Evolutionary conservation across 1,140 invertebrate genomes (phyloP), one percentile per base, ranked within the genome.

Genomic region (Venustaconcha ellipsiformis): DNA sequence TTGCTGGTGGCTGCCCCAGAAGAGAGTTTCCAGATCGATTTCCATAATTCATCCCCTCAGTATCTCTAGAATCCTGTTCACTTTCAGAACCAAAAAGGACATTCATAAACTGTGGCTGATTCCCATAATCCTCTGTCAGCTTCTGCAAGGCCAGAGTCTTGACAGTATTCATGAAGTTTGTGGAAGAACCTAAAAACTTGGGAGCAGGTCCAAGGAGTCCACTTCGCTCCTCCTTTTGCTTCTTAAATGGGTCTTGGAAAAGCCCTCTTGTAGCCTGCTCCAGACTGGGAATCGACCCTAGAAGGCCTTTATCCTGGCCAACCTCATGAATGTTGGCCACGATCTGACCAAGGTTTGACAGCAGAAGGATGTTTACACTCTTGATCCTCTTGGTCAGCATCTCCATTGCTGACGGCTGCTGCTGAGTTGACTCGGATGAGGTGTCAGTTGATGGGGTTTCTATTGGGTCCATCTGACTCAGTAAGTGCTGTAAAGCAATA

Each of bases 401-500:
- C 26, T 72, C 60, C 12, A 64, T 74, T 20, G 23, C 59, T 20
- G 18, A 26, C 57, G 62, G 57, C 30, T 73, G 63, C 57, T 58
- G 70, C 30, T 20, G 75, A 72, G 37, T 48, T 11, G 11, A 6
- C 37, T 48, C 37, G 11, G 37, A 48, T 48, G 23, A 68, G 17
- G 68, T 20, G 13, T 66, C 57, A 14, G 66, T 20, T 15, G 67
- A 26, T 0, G 55, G 69, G 26, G 62, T 72, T 15, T 72, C 65
- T 0, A 30, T 20, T 18, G 48, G 60, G 4, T 83, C 82, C n/a
- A 82, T 57, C 65, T 85, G 85, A 70, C 81, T 80, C 67, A 82
- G 81, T 30, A 88, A 71, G 67, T 82, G 85, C 48, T 84, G 79
- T 30, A 88, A 76, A 13, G 86, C 76, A 14, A 86, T 81, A 69